phyloP scores from a whole-genome alignment of 2,888 invertebrate genomes.

The Oligia strigilis region DNA sequence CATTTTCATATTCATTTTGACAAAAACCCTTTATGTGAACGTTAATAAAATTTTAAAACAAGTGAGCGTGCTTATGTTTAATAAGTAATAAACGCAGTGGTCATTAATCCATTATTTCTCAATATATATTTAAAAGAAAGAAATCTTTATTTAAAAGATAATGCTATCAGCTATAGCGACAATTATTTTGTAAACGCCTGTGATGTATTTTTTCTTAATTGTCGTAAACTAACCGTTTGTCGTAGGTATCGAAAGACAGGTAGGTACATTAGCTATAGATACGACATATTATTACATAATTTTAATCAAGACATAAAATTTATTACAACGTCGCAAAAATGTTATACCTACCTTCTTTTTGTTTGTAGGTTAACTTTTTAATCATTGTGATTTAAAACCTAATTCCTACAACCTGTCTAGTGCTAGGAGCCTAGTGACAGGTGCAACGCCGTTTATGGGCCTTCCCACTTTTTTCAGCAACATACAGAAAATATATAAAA shows the following conservation, averaged over 20 bases:
- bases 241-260: background rate
- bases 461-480: slow-evolving; percentile 76
- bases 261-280: background rate
- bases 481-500: slow-evolving; percentile 69
- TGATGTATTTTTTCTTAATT: background rate
- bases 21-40: slow-evolving; percentile 21
- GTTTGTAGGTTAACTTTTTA: slow-evolving; percentile 48
- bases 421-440: slow-evolving; percentile 83
- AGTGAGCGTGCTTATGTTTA: background rate
- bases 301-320: slow-evolving; percentile 21
- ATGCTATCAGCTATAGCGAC: background rate
- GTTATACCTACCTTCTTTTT: slow-evolving; percentile 15
- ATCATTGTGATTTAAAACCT: slow-evolving; percentile 70
- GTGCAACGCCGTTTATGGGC: slow-evolving; percentile 85
- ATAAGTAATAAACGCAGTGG: slow-evolving; percentile 8
- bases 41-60: slow-evolving; percentile 9
- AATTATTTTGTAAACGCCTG: background rate
- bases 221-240: slow-evolving; percentile 33
- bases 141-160: background rate
- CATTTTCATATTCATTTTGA: slow-evolving; percentile 37
- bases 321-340: slow-evolving; percentile 12
- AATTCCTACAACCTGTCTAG: slow-evolving; percentile 70
- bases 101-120: slow-evolving; percentile 7
- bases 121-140: background rate
- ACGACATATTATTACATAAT: background rate